These are phyloP conservation scores for Tetramorium bicarinatum DNA, from an alignment of 2,888 invertebrate genomes.

Conservation along the genomic window DNA sequence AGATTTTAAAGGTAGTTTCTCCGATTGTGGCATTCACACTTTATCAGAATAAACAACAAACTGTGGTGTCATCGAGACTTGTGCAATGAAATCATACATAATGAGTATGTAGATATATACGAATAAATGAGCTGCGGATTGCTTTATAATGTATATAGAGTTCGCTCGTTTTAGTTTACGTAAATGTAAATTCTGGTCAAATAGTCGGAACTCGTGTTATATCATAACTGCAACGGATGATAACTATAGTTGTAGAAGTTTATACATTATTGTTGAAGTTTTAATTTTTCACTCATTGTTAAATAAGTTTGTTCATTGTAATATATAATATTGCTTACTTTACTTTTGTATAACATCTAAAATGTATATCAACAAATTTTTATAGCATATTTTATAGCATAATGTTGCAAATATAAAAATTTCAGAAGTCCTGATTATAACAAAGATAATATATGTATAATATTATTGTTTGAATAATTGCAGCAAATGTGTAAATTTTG, in stretches of 20 bases:
- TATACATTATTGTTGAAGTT: not conserved
- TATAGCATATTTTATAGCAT: not conserved
- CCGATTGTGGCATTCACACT: constrained; percentile 59
- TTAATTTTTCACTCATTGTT: not conserved
- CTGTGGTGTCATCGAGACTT: constrained; percentile 73
- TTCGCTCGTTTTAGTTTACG: constrained; percentile 19
- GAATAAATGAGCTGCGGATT: constrained; percentile 16
- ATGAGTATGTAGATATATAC: constrained; percentile 56
- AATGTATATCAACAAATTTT: not conserved
- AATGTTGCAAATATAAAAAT: not conserved
- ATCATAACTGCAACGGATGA: constrained; percentile 16
- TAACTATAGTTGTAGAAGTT: constrained; percentile 19
- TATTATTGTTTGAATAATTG: not conserved
- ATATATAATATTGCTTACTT: not conserved
- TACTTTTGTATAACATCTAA: not conserved
- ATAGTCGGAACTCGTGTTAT: not conserved
- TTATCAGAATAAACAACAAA: constrained; percentile 78
- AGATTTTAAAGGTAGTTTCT: constrained; percentile 52
- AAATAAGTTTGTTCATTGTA: not conserved
- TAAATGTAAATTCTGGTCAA: constrained; percentile 13
- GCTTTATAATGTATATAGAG: constrained; percentile 2
- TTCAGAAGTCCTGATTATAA: not conserved
- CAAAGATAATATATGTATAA: not conserved
- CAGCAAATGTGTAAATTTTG: not conserved
- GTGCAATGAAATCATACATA: constrained; percentile 54